Base-by-base conservation (phyloP, 2,888 invertebrate species). In the Cataglyphis albicans region DNA sequence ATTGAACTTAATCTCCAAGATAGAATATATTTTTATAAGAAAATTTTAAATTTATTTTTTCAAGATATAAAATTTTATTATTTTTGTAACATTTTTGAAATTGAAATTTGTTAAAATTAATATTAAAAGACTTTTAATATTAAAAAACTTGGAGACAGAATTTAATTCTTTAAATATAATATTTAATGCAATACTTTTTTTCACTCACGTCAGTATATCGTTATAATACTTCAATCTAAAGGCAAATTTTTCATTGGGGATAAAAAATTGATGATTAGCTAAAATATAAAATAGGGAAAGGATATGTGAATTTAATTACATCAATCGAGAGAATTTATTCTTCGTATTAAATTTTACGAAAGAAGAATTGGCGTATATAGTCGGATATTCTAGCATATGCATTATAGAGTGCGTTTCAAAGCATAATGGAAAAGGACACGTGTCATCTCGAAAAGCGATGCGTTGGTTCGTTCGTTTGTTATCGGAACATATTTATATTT, bases 401-500 rank as follows among this genome's bases (percentile, higher is more conserved):
- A 25, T 48, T 38, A 29, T 25, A 75, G 55, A 55, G 38, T 44
- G n/a, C 32, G 25, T 74, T 7, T 74, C 12, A 1, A 61, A 15
- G 21, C 15, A 78, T 82, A 74, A 76, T 38, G 64, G 32, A 59
- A 59, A 65, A n/a, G 18, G 59, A 63, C 70, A 38, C 21, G 18
- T 55, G 59, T 59, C 55, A 18, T 3, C 4, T 12, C 7, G 6
- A 44, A 59, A 57, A 12, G 5, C 41, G 18, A 29, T 25, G 21
- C 25, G 29, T n/a, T n/a, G 80, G 12, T 41, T 61, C 35, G 64
- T 75, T 72, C 65, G 35, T 68, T 59, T n/a, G 59, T 52, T 25
- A 57, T 65, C 68, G 61, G 38, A 44, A 18, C 55, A 61, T 75
- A 52, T 86, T 86, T 82, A 78, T 76, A 78, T 68, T 70, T 78